Conservation (phyloP, 2,113 vertebrate genomes). For the Propithecus coquereli region DNA sequence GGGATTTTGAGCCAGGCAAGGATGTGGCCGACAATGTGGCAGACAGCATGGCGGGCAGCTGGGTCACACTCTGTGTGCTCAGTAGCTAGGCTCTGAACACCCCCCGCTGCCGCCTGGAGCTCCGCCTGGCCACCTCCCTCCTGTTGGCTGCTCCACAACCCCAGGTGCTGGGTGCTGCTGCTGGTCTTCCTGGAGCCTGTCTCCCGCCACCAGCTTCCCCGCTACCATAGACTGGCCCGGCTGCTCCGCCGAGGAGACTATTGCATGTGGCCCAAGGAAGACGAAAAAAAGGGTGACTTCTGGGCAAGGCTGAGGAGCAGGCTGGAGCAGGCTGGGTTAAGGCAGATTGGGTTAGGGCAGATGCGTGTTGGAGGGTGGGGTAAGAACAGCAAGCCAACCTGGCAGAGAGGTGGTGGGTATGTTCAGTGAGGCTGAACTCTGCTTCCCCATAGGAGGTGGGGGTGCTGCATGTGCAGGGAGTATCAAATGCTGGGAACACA, state of each 20-base stretch:
- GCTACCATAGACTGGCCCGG: background rate
- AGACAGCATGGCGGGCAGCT: background rate
- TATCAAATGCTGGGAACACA: background rate
- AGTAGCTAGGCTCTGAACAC: background rate
- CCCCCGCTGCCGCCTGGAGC: background rate
- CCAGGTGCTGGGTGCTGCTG: background rate
- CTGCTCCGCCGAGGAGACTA: constrained; percentile 42
- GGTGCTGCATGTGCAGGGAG: background rate
- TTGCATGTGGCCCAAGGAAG: background rate
- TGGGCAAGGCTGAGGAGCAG: constrained; percentile 47
- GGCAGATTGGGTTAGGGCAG: background rate
- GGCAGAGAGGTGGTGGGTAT: background rate
- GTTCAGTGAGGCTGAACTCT: background rate
- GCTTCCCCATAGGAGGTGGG: background rate
- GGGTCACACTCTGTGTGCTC: background rate
- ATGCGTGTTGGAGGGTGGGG: background rate
- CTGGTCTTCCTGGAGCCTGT: constrained; percentile 46
- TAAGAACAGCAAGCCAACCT: background rate
- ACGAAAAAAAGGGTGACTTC: background rate
- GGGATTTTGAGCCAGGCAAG: constrained; percentile 51
- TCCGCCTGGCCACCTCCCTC: background rate
- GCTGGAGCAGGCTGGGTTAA: background rate
- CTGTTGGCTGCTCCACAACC: background rate
- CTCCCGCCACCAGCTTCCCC: constrained; percentile 33
- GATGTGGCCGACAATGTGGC: constrained; percentile 1